These are phyloP conservation scores for Tetramorium parvispinum DNA, from an alignment of 1,140 invertebrate species.

Conservation along the genomic window DNA sequence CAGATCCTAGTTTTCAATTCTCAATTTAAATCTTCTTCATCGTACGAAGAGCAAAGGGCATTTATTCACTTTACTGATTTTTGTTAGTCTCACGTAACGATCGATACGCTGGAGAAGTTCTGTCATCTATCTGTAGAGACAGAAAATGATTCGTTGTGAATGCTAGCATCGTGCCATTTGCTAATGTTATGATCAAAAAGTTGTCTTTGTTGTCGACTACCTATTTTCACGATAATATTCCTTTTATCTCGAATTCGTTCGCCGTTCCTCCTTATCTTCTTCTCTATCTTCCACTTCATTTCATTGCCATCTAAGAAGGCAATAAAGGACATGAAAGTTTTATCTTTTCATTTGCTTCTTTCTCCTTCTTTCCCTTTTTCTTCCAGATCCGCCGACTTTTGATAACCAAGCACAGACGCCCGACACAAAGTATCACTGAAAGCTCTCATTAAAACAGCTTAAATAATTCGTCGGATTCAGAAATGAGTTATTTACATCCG, in stretches of 20 bases:
- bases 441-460: constrained; percentile 23
- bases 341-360: constrained; percentile 47
- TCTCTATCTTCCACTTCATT: constrained; percentile 50
- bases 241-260: constrained; percentile 34
- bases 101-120: background rate
- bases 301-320: constrained; percentile 43
- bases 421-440: background rate
- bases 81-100: constrained; percentile 28
- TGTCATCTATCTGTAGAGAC: background rate
- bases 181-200: constrained; percentile 24
- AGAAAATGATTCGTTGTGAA: constrained; percentile 44
- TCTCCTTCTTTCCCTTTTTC: background rate
- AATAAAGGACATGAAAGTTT: constrained; percentile 60
- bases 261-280: constrained; percentile 37
- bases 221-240: constrained; percentile 6
- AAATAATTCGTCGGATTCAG: constrained; percentile 36
- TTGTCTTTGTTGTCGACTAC: constrained; percentile 16
- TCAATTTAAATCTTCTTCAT: constrained; percentile 10
- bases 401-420: constrained; percentile 34
- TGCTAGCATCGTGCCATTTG: background rate
- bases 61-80: constrained; percentile 46
- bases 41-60: background rate
- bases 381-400: background rate
- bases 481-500: constrained; percentile 47
- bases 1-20: background rate